phyloP scores from a whole-genome alignment of 1,140 invertebrate species.

The Dolichoris vasculosae region DNA sequence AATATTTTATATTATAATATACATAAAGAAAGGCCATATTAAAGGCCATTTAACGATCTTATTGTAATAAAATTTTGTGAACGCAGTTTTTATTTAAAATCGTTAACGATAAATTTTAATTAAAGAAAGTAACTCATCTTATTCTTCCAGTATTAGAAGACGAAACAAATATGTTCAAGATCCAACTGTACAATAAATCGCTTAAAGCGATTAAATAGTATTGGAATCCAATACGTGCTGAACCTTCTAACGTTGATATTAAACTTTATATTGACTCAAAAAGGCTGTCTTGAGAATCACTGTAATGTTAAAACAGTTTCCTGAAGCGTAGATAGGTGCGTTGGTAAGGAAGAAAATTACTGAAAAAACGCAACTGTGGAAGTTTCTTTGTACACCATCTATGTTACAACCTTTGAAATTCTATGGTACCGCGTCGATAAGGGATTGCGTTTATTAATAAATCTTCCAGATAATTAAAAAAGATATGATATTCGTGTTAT shows the following conservation, averaged over 20 bases:
- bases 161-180: conserved; percentile 15
- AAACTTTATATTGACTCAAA: neutral
- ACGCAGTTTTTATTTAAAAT: neutral
- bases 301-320: conserved; percentile 55
- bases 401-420: conserved; percentile 52
- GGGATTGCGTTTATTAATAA: neutral
- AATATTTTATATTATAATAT: too few relatives aligned
- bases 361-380: neutral
- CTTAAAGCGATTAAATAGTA: conserved; percentile 58
- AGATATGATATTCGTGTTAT: too few relatives aligned
- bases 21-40: too few relatives aligned
- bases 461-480: too few relatives aligned
- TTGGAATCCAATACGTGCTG: conserved; percentile 60
- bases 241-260: conserved; percentile 59
- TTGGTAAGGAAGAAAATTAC: conserved; percentile 57
- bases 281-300: conserved; percentile 58
- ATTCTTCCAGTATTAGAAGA: neutral
- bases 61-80: neutral
- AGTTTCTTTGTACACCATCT: conserved; percentile 54
- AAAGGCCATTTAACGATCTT: neutral
- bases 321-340: conserved; percentile 19
- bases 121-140: conserved; percentile 13
- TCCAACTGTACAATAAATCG: conserved; percentile 63
- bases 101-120: conserved; percentile 12
- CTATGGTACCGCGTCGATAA: conserved; percentile 24